Evolutionary conservation across 2,113 vertebrate genomes (phyloP).

Genomic region (Tylochromis polylepis): DNA sequence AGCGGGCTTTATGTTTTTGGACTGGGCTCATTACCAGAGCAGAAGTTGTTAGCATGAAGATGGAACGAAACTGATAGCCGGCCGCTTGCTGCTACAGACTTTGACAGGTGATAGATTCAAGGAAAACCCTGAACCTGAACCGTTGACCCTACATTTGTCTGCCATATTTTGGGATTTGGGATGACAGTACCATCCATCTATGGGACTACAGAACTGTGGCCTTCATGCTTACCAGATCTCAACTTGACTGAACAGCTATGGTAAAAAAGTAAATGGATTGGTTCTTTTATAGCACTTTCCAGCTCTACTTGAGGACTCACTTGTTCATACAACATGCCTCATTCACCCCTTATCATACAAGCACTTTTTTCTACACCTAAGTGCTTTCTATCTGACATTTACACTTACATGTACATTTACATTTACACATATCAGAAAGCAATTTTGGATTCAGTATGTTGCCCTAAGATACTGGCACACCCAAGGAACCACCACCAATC

Average conservation of each 20-base stretch:
- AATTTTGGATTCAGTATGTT: neutral
- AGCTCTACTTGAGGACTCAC: neutral
- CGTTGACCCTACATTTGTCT: neutral
- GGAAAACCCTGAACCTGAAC: neutral
- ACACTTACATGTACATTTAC: too few species aligned
- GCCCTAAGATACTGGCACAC: neutral
- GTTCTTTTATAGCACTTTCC: neutral
- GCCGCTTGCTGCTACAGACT: neutral
- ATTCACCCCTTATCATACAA: neutral
- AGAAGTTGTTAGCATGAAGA: neutral
- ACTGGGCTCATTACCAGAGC: neutral
- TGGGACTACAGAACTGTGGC: neutral
- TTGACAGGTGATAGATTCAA: neutral
- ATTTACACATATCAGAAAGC: too few species aligned
- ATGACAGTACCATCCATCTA: neutral
- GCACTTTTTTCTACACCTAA: neutral
- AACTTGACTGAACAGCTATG: neutral
- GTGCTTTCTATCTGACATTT: neutral
- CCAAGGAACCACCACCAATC: neutral
- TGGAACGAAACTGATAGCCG: neutral
- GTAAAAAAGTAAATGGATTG: neutral
- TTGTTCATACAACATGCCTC: neutral
- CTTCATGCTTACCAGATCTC: neutral
- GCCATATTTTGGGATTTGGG: neutral
- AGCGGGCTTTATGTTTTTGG: neutral